Evolutionary conservation across 2,888 invertebrate genomes (phyloP).

Genomic region (Heliconius aoede): DNA sequence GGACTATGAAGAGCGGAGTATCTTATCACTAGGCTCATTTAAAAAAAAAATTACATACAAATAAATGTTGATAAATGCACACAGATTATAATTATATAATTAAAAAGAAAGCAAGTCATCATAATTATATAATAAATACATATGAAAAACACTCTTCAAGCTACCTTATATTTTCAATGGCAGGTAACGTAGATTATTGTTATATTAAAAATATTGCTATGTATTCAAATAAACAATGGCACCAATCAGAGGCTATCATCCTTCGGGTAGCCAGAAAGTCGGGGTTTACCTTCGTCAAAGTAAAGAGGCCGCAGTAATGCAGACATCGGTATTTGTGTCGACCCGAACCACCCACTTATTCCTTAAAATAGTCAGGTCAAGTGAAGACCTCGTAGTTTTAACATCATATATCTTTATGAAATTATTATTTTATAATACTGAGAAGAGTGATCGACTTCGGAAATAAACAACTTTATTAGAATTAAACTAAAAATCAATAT

Average conservation of each 20-base stretch:
- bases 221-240: conserved; percentile 1
- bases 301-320: conserved; percentile 73
- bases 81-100: no score
- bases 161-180: neutral
- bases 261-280: conserved; percentile 15
- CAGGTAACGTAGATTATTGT: neutral
- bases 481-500: no score
- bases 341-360: conserved; percentile 65
- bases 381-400: conserved; percentile 70
- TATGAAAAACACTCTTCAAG: no score
- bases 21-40: no score
- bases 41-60: no score
- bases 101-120: no score
- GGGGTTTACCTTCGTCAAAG: conserved; percentile 72
- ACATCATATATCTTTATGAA: conserved; percentile 47
- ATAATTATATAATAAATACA: no score
- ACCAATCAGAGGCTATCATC: conserved; percentile 5
- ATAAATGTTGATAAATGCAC: no score
- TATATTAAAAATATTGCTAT: neutral
- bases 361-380: conserved; percentile 69
- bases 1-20: no score
- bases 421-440: neutral
- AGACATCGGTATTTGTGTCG: conserved; percentile 75
- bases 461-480: no score
- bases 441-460: neutral